These are phyloP conservation scores for Characodon lateralis DNA, from an alignment of 2,797 vertebrate genomes.

Conservation along the genomic window DNA sequence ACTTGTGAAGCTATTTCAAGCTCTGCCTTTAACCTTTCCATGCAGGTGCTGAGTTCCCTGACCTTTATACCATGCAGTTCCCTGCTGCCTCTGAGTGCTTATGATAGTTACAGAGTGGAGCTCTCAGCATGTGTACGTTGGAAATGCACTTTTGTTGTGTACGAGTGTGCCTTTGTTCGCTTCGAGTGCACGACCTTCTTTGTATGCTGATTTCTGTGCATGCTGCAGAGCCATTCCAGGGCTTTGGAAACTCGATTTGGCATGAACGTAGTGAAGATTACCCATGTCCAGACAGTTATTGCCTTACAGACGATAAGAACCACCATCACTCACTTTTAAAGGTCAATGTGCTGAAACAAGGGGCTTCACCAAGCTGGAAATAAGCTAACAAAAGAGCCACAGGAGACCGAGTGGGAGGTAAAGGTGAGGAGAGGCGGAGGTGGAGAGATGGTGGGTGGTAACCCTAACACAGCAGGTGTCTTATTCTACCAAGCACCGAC, in stretches of 20 bases:
- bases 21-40: conserved; percentile 74
- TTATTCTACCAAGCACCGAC: conserved; percentile 39
- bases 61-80: conserved; percentile 66
- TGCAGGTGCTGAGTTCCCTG: conserved; percentile 71
- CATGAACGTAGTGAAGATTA: conserved; percentile 73
- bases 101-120: conserved; percentile 68
- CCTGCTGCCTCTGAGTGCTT: conserved; percentile 70
- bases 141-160: conserved; percentile 54
- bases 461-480: conserved; percentile 46
- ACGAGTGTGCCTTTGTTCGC: conserved; percentile 33
- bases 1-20: conserved; percentile 61
- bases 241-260: conserved; percentile 72
- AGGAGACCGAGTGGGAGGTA: conserved; percentile 43
- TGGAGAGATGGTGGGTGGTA: conserved; percentile 30
- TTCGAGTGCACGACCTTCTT: conserved; percentile 29
- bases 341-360: conserved; percentile 77
- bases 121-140: conserved; percentile 44
- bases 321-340: conserved; percentile 77
- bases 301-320: conserved; percentile 78
- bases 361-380: conserved; percentile 64
- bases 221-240: conserved; percentile 27
- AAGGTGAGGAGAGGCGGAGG: conserved; percentile 25
- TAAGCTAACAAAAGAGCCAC: conserved; percentile 75
- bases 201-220: conserved; percentile 35
- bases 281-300: conserved; percentile 76